These are phyloP conservation scores for Myripristis murdjan DNA, from an alignment of 2,797 vertebrate genomes.

Conservation along the genomic window DNA sequence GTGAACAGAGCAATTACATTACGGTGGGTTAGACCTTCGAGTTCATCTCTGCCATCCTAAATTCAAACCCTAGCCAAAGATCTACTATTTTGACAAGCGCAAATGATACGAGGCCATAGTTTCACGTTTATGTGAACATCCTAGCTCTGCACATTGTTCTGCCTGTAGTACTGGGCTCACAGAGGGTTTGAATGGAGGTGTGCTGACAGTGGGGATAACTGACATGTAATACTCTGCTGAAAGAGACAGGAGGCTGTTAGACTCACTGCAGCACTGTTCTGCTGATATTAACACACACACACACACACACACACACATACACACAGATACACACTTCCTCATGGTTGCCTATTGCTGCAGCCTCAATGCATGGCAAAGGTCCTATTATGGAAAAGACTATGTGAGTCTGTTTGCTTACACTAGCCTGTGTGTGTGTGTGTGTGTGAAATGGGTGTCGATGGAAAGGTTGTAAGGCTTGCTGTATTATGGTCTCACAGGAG, in stretches of 20 bases:
- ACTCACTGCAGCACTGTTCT: neutral
- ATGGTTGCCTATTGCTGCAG: neutral
- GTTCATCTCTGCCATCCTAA: neutral
- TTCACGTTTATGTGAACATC: too few relatives aligned
- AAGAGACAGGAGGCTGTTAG: neutral
- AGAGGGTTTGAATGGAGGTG: neutral
- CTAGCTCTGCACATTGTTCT: neutral
- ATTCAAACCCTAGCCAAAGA: neutral
- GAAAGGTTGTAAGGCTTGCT: conserved; percentile 41
- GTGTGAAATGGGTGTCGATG: conserved; percentile 28
- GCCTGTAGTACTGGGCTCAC: conserved; percentile 7
- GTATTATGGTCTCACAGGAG: conserved; percentile 60
- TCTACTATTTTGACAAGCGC: neutral
- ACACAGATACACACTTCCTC: neutral
- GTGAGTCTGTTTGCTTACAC: conserved; percentile 24
- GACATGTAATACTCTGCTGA: conserved; percentile 28
- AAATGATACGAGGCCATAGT: neutral
- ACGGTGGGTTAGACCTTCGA: conserved; percentile 1
- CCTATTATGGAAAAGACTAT: neutral
- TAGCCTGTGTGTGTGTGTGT: conserved; percentile 31
- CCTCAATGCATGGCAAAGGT: neutral
- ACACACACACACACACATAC: neutral
- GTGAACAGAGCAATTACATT: too few relatives aligned
- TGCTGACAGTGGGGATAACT: conserved; percentile 27
- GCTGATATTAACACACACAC: neutral